A percentile compares a stretch with the other conserved stretches of the same genome.
Evolutionary conservation across 2,113 vertebrate species (phyloP).

Genomic region (Aplodontia rufa): DNA sequence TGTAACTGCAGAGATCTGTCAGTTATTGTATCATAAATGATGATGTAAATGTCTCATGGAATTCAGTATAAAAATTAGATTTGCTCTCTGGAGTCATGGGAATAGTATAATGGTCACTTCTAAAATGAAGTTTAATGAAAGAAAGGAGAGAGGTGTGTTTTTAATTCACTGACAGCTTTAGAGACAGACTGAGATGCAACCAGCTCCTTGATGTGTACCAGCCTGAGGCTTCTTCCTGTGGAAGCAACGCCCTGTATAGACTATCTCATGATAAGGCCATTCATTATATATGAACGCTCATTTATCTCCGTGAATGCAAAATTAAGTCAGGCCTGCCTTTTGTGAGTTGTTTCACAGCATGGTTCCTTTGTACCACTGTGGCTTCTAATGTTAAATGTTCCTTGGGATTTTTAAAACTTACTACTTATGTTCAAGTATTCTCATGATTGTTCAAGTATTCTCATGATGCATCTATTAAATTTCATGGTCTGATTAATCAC

Average conservation of each 20-base stretch:
- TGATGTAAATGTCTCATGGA: neutral
- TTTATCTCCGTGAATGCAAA: neutral
- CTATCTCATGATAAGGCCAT: neutral
- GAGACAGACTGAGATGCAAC: neutral
- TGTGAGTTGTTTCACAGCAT: neutral
- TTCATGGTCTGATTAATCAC: neutral
- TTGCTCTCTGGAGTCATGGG: neutral
- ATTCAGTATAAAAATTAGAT: neutral
- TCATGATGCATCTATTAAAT: neutral
- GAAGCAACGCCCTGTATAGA: accelerated
- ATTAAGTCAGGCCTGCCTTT: neutral
- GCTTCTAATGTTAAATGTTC: neutral
- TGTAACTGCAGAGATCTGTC: neutral
- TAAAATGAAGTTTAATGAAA: neutral
- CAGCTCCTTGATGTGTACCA: neutral
- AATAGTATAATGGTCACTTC: neutral
- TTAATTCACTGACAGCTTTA: neutral
- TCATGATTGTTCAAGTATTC: too few species aligned
- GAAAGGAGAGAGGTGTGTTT: neutral
- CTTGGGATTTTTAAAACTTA: neutral
- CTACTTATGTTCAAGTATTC: neutral
- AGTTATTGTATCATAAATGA: neutral
- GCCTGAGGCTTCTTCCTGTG: neutral
- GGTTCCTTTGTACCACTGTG: neutral
- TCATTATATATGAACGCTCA: neutral